These are phyloP conservation scores for Carterocephalus palaemon DNA, from an alignment of 2,888 invertebrate species.

Conservation along the genomic window DNA sequence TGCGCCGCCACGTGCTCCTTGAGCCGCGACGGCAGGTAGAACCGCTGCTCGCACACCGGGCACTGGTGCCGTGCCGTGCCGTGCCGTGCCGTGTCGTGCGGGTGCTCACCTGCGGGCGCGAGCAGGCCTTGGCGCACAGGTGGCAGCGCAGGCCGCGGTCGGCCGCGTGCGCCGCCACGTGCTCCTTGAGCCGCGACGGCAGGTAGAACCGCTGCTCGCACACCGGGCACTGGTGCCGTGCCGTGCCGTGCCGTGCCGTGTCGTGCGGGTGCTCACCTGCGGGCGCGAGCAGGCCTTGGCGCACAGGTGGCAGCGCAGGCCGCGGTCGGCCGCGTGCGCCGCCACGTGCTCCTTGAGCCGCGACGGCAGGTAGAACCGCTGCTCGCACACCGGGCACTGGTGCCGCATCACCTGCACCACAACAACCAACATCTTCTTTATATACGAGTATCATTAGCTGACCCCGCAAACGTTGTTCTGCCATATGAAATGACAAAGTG, in stretches of 20 bases:
- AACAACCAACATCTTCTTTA: no score
- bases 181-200: no score
- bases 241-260: slow-evolving; percentile 66
- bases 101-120: no score
- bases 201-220: no score
- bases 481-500: no score
- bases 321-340: slow-evolving; percentile 74
- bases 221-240: slow-evolving; percentile 73
- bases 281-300: slow-evolving; percentile 79
- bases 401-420: slow-evolving; percentile 61
- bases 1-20: no score
- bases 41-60: slow-evolving; percentile 69
- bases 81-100: slow-evolving; percentile 67
- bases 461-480: no score
- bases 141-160: no score
- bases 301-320: slow-evolving; percentile 76
- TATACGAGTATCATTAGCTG: no score
- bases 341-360: slow-evolving; percentile 71
- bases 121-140: no score
- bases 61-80: slow-evolving; percentile 76
- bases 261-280: slow-evolving; percentile 77
- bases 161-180: no score
- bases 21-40: no score
- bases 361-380: slow-evolving; percentile 66
- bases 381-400: slow-evolving; percentile 65